Base-by-base conservation (phyloP, 2,888 invertebrate species). In the Polietes domitor region DNA sequence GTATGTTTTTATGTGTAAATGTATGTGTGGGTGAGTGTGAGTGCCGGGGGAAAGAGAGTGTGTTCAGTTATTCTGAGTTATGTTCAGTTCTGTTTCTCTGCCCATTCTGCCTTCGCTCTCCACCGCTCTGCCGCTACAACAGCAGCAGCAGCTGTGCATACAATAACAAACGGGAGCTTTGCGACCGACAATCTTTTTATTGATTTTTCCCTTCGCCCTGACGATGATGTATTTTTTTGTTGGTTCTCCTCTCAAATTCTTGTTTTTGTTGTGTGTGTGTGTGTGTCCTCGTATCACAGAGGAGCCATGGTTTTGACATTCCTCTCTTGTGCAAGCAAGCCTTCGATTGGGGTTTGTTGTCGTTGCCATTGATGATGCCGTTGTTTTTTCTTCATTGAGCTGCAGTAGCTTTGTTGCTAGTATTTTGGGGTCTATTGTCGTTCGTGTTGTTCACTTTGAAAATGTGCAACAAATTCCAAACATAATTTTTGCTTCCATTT, bases 271-370 rank as follows among this genome's bases (percentile, higher is more conserved):
- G 2, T 61, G 1, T 21, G 2, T 9, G 50, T 41, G 7, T 10
- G 3, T 24, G 24, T 19, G 43, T 37, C 37, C 9, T 37, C 24
- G 15, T 15, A 15, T 1, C n/a, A 37, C 19, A 68, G 21, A 83
- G 80, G 71, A 80, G 80, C 83, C 78, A 72, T 84, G 81, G 68
- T 81, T 81, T 81, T 81, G 80, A 80, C 80, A 80, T 83, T 83
- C 70, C 61, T 73, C 68, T 80, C 12, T 74, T 61, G 17, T 55
- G 61, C 17, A 24, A 5, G 17, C 65, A 1, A 17, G 19, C 21
- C 37, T 41, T 65, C 41, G 65, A 37, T 65, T 19, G 65, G 19
- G 37, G 6, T 32, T 41, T 41, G 1, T 21, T 65, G 19, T 15
- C 24, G 68, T 24, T 68, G n/a, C 24, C 15, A 41, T 32, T 63